Percentiles rank a stretch among this genome's conserved stretches.
These are phyloP conservation scores for Lasioglossum malachurum DNA, from an alignment of 2,888 invertebrate genomes.

Conservation along the genomic window DNA sequence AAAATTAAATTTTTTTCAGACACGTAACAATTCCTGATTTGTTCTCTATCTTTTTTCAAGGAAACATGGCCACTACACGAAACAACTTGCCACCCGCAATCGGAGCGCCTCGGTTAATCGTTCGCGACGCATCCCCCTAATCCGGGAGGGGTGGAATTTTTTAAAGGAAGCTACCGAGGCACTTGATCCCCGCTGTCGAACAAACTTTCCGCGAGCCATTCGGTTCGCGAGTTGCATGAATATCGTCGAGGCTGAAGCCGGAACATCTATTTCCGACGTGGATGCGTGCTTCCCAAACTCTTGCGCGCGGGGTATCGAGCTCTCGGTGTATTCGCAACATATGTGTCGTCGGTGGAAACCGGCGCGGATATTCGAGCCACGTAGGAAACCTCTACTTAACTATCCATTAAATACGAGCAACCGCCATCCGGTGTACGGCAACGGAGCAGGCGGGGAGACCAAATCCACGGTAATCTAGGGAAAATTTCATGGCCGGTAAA, in stretches of 20 bases:
- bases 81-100: not conserved
- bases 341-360: conserved; percentile 64
- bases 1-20: too few species aligned
- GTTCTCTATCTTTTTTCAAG: not conserved
- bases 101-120: not conserved
- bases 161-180: not conserved
- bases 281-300: conserved; percentile 22
- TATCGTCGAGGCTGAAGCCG: not conserved
- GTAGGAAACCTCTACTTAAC: conserved; percentile 82
- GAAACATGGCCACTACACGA: not conserved
- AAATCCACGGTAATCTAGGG: conserved; percentile 73
- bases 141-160: not conserved
- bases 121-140: not conserved
- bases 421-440: conserved; percentile 61
- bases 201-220: not conserved
- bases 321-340: conserved; percentile 55
- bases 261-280: conserved; percentile 27
- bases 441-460: conserved; percentile 30
- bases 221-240: conserved; percentile 2
- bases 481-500: conserved; percentile 71
- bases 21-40: not conserved
- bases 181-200: not conserved
- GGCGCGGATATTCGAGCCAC: conserved; percentile 76
- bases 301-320: conserved; percentile 9
- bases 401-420: conserved; percentile 81